These are phyloP conservation scores for Malurus cyaneus DNA, from an alignment of 2,113 vertebrate species.

Conservation along the genomic window DNA sequence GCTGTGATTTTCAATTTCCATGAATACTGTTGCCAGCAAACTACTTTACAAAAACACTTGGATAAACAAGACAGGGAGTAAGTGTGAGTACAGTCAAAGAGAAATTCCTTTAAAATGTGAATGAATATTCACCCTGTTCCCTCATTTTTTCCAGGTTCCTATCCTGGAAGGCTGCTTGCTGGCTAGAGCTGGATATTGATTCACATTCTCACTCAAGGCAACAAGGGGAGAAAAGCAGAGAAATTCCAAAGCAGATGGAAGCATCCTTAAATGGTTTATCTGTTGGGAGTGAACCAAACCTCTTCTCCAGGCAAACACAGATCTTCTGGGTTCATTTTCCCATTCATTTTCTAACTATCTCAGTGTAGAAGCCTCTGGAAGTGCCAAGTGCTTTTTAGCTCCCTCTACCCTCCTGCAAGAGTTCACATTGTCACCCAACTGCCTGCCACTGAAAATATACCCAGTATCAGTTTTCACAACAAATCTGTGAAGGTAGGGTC, in stretches of 20 bases:
- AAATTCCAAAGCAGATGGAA: neutral
- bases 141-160: neutral
- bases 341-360: neutral
- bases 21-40: neutral
- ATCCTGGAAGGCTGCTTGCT: neutral
- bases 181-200: neutral
- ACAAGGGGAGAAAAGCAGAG: neutral
- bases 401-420: neutral
- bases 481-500: neutral
- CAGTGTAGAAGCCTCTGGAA: neutral
- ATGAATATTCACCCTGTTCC: neutral
- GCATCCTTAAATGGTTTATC: neutral
- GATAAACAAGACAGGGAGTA: neutral
- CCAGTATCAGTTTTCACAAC: neutral
- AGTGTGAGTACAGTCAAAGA: neutral
- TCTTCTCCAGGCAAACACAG: neutral
- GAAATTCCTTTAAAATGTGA: neutral
- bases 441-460: neutral
- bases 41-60: neutral
- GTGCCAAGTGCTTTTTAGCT: neutral
- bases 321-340: neutral
- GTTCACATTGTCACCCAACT: neutral
- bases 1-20: neutral
- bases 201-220: neutral
- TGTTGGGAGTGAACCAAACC: neutral